Percentiles rank a stretch among this genome's conserved stretches.
Evolutionary conservation across 2,888 invertebrate species (phyloP).

Genomic region (Macrophya annulata): DNA sequence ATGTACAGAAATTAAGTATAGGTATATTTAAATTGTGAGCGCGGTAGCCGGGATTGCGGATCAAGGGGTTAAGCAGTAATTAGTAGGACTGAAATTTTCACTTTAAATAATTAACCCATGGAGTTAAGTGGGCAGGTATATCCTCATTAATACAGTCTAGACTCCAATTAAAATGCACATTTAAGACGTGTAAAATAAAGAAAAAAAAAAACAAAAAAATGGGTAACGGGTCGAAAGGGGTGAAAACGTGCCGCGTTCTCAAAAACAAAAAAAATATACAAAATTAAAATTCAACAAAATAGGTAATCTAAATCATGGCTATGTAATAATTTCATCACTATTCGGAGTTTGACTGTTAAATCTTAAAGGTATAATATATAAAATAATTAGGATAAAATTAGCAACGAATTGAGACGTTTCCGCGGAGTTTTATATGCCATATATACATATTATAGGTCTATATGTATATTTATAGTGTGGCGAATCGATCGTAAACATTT

Average conservation of each 20-base stretch:
- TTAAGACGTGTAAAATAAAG: neutral
- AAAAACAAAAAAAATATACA: neutral
- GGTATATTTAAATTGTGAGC: no score
- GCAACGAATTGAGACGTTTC: neutral
- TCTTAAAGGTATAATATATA: neutral
- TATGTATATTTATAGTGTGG: neutral
- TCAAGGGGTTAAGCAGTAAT: conserved; percentile 34
- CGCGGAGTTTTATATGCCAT: no score
- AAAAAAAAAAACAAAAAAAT: neutral
- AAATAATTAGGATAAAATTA: neutral
- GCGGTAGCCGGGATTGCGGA: neutral
- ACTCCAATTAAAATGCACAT: conserved; percentile 58
- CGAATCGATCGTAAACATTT: conserved; percentile 7
- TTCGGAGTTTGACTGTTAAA: neutral
- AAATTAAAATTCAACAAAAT: neutral
- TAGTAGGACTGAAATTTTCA: conserved; percentile 40
- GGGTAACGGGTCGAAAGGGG: no score
- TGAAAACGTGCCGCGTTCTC: no score
- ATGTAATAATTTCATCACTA: no score
- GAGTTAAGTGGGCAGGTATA: conserved; percentile 25
- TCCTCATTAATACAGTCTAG: conserved; percentile 61
- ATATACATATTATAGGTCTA: neutral
- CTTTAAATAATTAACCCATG: conserved; percentile 38
- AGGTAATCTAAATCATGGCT: neutral
- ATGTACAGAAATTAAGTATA: neutral